Conservation (phyloP, 2,888 invertebrate genomes). For the Epirrhoe tristata region DNA sequence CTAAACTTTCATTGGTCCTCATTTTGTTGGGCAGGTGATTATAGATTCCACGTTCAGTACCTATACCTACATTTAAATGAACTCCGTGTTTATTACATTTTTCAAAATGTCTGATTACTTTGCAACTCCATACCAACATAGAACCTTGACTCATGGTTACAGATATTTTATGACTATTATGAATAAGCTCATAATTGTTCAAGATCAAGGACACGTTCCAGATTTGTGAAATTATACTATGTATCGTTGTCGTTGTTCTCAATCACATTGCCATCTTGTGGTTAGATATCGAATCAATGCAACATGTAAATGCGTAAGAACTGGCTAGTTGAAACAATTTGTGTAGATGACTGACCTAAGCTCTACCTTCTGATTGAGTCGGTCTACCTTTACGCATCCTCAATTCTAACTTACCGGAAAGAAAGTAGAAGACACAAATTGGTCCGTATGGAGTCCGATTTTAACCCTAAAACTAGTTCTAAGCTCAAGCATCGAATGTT, state of each 20-base stretch:
- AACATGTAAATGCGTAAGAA: not conserved
- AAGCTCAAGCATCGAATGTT: too few relatives aligned
- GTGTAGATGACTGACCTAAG: not conserved
- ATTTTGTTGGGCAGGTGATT: slow-evolving; percentile 40
- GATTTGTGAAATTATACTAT: slow-evolving; percentile 5
- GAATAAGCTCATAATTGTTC: slow-evolving; percentile 1
- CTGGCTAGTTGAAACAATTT: not conserved
- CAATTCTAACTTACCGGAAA: too few relatives aligned
- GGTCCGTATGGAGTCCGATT: too few relatives aligned
- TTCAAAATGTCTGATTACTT: not conserved
- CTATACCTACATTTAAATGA: too few relatives aligned
- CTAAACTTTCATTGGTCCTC: slow-evolving; percentile 27
- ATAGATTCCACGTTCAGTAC: not conserved
- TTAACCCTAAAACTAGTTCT: too few relatives aligned
- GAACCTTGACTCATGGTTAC: not conserved
- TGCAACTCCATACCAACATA: not conserved
- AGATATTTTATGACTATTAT: not conserved
- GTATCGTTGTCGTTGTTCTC: not conserved
- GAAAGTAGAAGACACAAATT: too few relatives aligned
- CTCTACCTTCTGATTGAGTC: too few relatives aligned
- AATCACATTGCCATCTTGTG: not conserved
- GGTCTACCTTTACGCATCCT: too few relatives aligned
- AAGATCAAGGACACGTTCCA: slow-evolving; percentile 21
- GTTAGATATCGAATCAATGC: not conserved
- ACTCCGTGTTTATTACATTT: not conserved